A percentile compares a stretch with the other conserved stretches of the same genome.
Evolutionary conservation across 64 coral and sea anemone genomes (phyloP).

Genomic region (Porites australiensis): DNA sequence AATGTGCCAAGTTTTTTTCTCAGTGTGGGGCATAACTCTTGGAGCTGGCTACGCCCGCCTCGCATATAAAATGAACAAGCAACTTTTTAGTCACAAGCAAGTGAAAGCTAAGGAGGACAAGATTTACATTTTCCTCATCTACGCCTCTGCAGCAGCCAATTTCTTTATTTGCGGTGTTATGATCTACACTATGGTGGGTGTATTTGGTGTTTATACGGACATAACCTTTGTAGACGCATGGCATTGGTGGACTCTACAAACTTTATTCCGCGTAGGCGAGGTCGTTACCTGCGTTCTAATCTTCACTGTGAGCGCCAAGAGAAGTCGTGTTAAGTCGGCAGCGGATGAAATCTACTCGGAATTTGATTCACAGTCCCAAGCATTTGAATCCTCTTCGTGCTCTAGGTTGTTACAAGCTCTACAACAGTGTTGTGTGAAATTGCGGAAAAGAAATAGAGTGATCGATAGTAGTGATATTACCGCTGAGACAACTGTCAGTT

Average conservation of each 20-base stretch:
- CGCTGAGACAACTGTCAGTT: background rate
- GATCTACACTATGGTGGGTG: constrained; percentile 78
- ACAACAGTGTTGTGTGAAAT: background rate
- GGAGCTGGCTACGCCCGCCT: constrained; percentile 77
- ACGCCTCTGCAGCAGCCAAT: constrained; percentile 85
- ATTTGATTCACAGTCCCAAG: constrained; percentile 12
- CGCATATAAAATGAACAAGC: constrained; percentile 81
- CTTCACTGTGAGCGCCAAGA: constrained; percentile 95
- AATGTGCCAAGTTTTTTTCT: constrained; percentile 92
- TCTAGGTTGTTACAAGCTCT: background rate
- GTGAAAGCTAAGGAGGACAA: constrained; percentile 77
- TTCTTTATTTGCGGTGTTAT: constrained; percentile 74
- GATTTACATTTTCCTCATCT: constrained; percentile 81
- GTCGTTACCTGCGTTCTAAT: constrained; percentile 74
- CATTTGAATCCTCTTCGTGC: background rate
- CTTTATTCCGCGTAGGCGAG: constrained; percentile 74
- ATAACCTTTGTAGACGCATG: constrained; percentile 84
- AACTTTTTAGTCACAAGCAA: constrained; percentile 71
- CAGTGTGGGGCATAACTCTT: constrained; percentile 75
- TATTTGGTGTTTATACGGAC: constrained; percentile 93
- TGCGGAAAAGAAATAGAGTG: background rate
- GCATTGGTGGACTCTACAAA: constrained; percentile 89
- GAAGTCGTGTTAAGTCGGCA: constrained; percentile 73
- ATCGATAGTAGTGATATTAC: background rate
- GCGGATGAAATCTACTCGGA: constrained; percentile 54